Base-by-base conservation (phyloP, 2,888 invertebrate genomes). In the Monopis laevigella region DNA sequence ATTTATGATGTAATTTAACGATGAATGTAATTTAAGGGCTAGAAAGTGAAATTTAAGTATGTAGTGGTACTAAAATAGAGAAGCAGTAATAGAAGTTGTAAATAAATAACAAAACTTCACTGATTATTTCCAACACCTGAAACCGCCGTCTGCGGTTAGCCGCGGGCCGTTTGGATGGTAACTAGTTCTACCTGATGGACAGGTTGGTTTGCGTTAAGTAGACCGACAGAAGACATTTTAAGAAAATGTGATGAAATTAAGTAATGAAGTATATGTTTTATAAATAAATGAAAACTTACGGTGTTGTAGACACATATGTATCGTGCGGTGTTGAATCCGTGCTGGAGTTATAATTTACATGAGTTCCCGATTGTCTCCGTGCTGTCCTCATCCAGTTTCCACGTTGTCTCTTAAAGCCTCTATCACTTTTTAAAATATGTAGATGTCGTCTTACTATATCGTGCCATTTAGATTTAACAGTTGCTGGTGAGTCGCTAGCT, bases 401-500 rank as follows among this genome's bases (percentile, higher is more conserved):
- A 49, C 77, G 66, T 58, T 81, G 81, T 43, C 78, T 57, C 52
- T 74, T 65, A 44, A 73, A 71, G 7, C 80, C 74, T 62, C 77
- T 82, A 43, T 82, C 82, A 51, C 55, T 75, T 62, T 73, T 81
- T 45, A 81, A 53, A 45, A 77, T 54, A 46, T 80, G 78, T 40
- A 82, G 60, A 52, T 82, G 82, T 26, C 78, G 67, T 56, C 81
- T 81, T 2, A 82, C 81, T 45, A 82, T 70, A 51, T 80, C 80
- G 46, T 82, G 78, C 82, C 82, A 82, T 56, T 77, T 81, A 66
- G 80, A 78, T 60, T 74, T 80, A 3, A 77, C 75, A 24, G 80
- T 77, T 34, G 75, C 78, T 12, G 80, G 78, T 38, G 78, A 78
- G 57, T 81, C 82, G 52, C 81, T 80, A 32, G 78, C 81, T 12